A percentile compares a stretch with the other conserved stretches of the same genome.
These are phyloP conservation scores for Aphelocoma coerulescens DNA, from an alignment of 2,113 vertebrate genomes.

Conservation along the genomic window DNA sequence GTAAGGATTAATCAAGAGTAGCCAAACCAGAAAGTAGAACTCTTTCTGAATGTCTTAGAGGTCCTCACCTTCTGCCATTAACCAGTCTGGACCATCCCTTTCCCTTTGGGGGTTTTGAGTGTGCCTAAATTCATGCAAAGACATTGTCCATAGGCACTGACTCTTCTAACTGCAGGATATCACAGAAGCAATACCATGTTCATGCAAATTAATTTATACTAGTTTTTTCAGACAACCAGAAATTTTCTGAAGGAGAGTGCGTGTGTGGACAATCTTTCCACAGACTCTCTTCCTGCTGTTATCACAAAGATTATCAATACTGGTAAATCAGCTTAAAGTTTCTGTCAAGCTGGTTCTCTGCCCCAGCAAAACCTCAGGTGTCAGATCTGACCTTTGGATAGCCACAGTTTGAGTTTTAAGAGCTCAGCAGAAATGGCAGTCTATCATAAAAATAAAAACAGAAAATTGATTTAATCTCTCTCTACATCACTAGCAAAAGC, in stretches of 20 bases:
- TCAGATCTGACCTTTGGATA: constrained; percentile 17
- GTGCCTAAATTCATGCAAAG: background rate
- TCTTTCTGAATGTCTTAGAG: background rate
- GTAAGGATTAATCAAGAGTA: background rate
- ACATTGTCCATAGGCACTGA: background rate
- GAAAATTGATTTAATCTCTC: background rate
- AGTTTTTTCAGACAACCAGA: background rate
- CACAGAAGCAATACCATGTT: background rate
- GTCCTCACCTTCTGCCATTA: background rate
- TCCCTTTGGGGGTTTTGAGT: background rate
- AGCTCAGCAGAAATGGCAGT: background rate
- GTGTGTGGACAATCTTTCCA: background rate
- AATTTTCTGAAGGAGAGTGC: background rate
- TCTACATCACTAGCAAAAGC: background rate
- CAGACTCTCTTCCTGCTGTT: background rate
- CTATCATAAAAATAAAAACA: background rate
- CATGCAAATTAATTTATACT: background rate
- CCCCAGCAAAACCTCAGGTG: background rate
- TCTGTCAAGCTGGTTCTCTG: background rate
- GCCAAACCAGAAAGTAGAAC: background rate
- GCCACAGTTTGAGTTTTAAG: background rate
- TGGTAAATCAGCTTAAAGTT: background rate
- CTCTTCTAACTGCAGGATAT: background rate
- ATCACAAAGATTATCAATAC: background rate
- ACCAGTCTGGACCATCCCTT: background rate